Conservation (phyloP, 2,797 vertebrate species). For the Perodicticus potto region DNA sequence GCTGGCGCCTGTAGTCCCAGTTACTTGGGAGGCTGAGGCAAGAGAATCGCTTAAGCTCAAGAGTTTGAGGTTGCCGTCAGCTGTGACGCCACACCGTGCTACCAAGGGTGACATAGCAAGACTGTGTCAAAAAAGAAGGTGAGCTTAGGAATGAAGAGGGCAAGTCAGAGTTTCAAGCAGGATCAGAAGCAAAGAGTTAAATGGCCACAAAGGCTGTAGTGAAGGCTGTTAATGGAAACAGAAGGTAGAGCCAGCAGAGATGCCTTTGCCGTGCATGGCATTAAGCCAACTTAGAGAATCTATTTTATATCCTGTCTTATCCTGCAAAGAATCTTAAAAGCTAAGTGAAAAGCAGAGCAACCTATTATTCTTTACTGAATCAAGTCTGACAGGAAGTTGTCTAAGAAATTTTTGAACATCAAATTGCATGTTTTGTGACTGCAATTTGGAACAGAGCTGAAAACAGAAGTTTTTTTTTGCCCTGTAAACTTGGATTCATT, state of each 20-base stretch:
- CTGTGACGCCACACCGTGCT: no score
- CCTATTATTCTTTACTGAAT: conserved; percentile 2
- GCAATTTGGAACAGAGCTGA: background rate
- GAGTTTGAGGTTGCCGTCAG: no score
- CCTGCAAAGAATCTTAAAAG: background rate
- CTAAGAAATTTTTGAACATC: background rate
- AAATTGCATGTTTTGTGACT: background rate
- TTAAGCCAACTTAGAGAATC: background rate
- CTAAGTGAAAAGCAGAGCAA: background rate
- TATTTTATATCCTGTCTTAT: background rate
- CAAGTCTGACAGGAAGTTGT: background rate
- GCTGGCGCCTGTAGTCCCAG: no score
- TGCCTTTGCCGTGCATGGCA: background rate
- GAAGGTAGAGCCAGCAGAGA: background rate
- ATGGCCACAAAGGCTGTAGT: background rate
- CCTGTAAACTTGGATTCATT: background rate
- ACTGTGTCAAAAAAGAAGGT: background rate
- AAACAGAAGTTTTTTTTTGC: background rate
- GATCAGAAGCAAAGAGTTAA: background rate
- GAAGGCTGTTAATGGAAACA: background rate
- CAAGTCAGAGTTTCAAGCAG: background rate
- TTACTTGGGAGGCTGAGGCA: no score
- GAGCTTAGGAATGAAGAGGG: background rate
- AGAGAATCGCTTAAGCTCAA: no score
- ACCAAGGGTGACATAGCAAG: no score